Evolutionary conservation across 2,797 vertebrate genomes (phyloP).

Genomic region (Galago senegalensis): DNA sequence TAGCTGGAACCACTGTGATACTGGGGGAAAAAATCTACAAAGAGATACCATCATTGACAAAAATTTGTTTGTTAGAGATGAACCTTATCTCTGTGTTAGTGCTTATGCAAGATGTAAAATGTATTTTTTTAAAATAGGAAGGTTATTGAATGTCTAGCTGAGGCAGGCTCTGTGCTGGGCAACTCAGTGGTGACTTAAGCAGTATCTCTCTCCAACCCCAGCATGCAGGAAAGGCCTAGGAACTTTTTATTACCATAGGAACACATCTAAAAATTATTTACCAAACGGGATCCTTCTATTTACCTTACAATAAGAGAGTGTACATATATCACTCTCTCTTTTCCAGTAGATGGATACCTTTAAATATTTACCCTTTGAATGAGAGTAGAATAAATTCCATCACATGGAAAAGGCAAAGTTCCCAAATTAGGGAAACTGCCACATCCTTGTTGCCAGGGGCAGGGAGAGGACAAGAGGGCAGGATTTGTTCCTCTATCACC

Average conservation of each 20-base stretch:
- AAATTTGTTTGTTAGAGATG: background rate
- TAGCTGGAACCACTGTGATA: background rate
- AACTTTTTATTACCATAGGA: background rate
- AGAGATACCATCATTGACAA: background rate
- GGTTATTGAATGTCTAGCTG: background rate
- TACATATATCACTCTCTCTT: background rate
- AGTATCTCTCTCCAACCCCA: background rate
- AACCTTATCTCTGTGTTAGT: background rate
- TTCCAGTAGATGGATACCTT: background rate
- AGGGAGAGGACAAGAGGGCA: background rate
- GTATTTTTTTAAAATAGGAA: background rate
- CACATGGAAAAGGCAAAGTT: background rate
- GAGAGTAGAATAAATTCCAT: background rate
- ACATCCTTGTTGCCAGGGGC: background rate
- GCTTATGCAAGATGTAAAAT: background rate
- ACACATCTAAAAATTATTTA: background rate
- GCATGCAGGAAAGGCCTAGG: background rate
- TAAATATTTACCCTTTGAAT: constrained; percentile 59
- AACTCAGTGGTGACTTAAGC: background rate
- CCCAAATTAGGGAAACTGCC: background rate
- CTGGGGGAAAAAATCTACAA: background rate
- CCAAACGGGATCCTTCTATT: constrained; percentile 30
- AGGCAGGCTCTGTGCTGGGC: background rate
- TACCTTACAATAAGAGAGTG: background rate
- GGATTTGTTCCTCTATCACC: background rate